These are phyloP conservation scores for Eptatretus atami DNA, from an alignment of 2,797 vertebrate genomes.

Conservation along the genomic window DNA sequence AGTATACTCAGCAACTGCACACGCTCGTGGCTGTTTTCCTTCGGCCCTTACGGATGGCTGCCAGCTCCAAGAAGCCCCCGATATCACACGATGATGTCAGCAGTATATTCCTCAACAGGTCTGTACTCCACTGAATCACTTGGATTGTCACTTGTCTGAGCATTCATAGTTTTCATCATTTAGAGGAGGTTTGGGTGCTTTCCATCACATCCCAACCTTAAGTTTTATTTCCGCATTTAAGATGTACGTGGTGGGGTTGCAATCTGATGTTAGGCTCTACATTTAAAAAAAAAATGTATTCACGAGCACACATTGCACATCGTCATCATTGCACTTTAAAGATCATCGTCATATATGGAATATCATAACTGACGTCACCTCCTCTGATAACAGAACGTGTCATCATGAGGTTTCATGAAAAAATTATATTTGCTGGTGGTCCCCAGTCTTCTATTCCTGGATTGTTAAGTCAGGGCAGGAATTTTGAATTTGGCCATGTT, in stretches of 20 bases:
- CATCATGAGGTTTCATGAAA: background rate
- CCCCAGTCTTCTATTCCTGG: background rate
- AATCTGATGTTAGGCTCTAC: no score
- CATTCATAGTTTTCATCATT: no score
- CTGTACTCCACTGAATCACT: background rate
- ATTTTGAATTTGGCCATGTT: conserved; percentile 3
- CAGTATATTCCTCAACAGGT: conserved; percentile 98
- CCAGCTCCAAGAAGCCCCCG: conserved; percentile 86
- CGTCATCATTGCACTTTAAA: background rate
- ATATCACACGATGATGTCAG: conserved; percentile 82
- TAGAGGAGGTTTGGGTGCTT: no score
- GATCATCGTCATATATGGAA: background rate
- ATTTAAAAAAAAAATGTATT: no score
- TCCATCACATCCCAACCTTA: no score
- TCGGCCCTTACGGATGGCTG: conserved; percentile 69
- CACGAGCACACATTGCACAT: background rate
- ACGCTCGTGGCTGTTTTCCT: conserved; percentile 83
- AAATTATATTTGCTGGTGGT: background rate
- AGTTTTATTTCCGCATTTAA: no score
- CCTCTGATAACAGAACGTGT: no score
- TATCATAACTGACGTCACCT: no score
- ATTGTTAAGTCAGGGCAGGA: background rate
- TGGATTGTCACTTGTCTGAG: background rate
- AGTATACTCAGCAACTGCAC: conserved; percentile 77
- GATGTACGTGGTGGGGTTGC: no score